Percentiles rank a stretch among this genome's conserved stretches.
Conservation (phyloP, 1,140 invertebrate species). For the Ridgeia piscesae region DNA sequence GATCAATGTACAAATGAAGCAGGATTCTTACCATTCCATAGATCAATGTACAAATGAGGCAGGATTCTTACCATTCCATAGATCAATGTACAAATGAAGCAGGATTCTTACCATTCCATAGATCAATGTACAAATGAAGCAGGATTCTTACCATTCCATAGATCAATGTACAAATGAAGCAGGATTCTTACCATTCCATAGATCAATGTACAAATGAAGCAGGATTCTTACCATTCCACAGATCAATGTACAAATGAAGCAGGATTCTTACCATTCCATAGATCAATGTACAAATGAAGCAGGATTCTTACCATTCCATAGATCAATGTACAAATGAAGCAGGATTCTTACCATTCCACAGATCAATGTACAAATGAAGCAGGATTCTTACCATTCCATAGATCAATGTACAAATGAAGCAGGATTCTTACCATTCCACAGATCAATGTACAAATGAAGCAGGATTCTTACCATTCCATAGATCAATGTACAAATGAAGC, state of each 20-base stretch:
- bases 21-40: constrained; percentile 46
- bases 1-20: constrained; percentile 40
- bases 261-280: constrained; percentile 46
- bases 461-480: constrained; percentile 46
- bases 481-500: constrained; percentile 40
- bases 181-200: constrained; percentile 46
- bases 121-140: constrained; percentile 40
- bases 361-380: constrained; percentile 40
- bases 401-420: constrained; percentile 40
- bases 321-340: constrained; percentile 40
- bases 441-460: constrained; percentile 40
- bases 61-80: constrained; percentile 46
- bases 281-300: constrained; percentile 40
- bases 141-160: constrained; percentile 46
- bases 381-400: constrained; percentile 46
- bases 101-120: constrained; percentile 46
- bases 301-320: constrained; percentile 46
- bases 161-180: constrained; percentile 40
- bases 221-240: constrained; percentile 46
- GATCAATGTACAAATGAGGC: constrained; percentile 40
- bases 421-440: constrained; percentile 46
- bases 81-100: constrained; percentile 40
- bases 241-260: constrained; percentile 40
- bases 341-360: constrained; percentile 46
- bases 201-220: constrained; percentile 40